phyloP scores from a whole-genome alignment of 1,140 invertebrate genomes.

The Drosophila ercepeae region DNA sequence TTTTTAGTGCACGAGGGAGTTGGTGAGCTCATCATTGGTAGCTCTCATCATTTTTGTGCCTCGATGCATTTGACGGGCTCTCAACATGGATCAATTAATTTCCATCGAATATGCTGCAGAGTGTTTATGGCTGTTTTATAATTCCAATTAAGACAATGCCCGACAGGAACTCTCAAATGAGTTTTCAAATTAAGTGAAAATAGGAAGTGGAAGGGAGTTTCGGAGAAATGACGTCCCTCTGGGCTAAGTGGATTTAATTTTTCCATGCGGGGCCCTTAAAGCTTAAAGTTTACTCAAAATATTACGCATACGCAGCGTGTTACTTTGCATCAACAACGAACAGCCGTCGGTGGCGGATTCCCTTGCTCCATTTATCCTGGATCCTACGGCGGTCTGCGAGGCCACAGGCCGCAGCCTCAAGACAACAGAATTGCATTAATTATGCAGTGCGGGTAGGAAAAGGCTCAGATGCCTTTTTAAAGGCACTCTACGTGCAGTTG shows the following conservation, averaged over 20 bases:
- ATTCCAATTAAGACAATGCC: conserved; percentile 57
- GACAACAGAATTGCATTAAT: conserved; percentile 59
- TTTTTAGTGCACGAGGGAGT: conserved; percentile 48
- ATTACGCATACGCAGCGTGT: conserved; percentile 69
- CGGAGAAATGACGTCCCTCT: background rate
- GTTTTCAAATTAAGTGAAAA: conserved; percentile 26
- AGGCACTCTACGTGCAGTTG: conserved; percentile 31
- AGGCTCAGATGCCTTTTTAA: conserved; percentile 8
- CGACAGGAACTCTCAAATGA: conserved; percentile 18
- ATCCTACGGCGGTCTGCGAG: conserved; percentile 7
- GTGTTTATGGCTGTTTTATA: conserved; percentile 69
- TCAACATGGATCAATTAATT: conserved; percentile 75
- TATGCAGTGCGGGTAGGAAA: conserved; percentile 41
- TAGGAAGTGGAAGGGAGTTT: conserved; percentile 2
- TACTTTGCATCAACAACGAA: conserved; percentile 72
- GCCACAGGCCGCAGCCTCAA: conserved; percentile 20
- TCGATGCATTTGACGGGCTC: conserved; percentile 69
- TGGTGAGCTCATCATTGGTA: conserved; percentile 50
- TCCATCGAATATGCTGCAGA: conserved; percentile 58
- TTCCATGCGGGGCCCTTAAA: conserved; percentile 15
- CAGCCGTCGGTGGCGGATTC: conserved; percentile 25
- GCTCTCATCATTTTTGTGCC: too few species aligned
- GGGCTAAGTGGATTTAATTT: background rate
- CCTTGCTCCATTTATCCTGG: conserved; percentile 48
- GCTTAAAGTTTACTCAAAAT: conserved; percentile 33